Evolutionary conservation across 2,113 vertebrate species (phyloP).

Genomic region (Origma solitaria): DNA sequence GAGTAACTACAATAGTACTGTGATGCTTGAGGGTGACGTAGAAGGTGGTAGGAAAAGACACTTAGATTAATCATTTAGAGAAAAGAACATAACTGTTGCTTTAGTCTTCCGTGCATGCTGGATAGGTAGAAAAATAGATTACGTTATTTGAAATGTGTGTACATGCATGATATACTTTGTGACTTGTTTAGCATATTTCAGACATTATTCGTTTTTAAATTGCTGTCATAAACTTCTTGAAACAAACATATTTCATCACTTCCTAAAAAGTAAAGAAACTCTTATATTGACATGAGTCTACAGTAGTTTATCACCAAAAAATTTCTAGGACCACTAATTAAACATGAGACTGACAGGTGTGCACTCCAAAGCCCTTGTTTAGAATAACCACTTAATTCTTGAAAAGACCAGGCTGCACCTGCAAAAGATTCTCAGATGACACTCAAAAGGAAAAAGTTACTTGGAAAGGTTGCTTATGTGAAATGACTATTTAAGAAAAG

Average conservation of each 20-base stretch:
- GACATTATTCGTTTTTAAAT: not conserved
- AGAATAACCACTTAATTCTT: not conserved
- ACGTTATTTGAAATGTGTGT: not conserved
- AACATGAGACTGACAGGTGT: not conserved
- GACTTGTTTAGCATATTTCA: not conserved
- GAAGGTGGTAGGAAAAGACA: not conserved
- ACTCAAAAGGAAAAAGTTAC: not conserved
- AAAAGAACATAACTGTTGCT: not conserved
- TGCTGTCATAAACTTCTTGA: not conserved
- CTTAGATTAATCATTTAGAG: not conserved
- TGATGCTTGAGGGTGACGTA: not conserved
- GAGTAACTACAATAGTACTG: not conserved
- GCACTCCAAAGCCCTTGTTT: not conserved
- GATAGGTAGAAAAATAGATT: not conserved
- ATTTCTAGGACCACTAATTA: not conserved
- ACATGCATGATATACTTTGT: not conserved
- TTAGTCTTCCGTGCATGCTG: not conserved
- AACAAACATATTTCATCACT: not conserved
- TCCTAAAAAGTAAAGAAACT: not conserved
- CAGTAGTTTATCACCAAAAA: not conserved
- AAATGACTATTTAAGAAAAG: not conserved
- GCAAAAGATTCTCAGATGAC: not conserved
- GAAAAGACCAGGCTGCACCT: not conserved
- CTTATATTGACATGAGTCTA: not conserved
- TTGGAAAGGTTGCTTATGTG: not conserved